A percentile compares a stretch with the other conserved stretches of the same genome.
These are phyloP conservation scores for Castor canadensis DNA, from an alignment of 2,113 vertebrate genomes.

Conservation along the genomic window DNA sequence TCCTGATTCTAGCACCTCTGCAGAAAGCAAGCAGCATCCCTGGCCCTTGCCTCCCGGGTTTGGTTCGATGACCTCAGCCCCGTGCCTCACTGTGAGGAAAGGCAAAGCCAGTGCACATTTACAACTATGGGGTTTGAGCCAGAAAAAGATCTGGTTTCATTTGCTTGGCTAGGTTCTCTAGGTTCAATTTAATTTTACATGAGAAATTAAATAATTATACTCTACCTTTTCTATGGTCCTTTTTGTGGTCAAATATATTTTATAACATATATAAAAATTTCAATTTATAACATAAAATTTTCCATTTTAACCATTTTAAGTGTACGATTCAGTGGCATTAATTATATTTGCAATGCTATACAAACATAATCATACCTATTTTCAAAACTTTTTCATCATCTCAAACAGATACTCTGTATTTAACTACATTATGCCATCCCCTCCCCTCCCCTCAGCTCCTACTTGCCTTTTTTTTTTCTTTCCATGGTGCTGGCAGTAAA, in stretches of 20 bases:
- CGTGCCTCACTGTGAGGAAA: background rate
- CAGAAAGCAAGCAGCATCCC: background rate
- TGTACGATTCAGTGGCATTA: background rate
- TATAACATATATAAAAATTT: background rate
- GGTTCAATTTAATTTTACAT: slow-evolving; percentile 24
- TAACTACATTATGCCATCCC: background rate
- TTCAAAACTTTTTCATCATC: background rate
- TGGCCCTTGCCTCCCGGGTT: background rate
- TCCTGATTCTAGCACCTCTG: background rate
- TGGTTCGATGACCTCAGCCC: background rate
- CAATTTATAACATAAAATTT: background rate
- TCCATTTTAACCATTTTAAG: background rate
- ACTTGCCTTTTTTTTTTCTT: background rate
- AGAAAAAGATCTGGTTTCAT: background rate
- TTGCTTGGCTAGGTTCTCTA: slow-evolving; percentile 13
- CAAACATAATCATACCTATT: background rate
- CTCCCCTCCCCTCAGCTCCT: background rate
- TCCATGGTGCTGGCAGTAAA: too few species aligned
- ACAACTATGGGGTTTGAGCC: background rate
- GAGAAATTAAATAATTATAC: background rate
- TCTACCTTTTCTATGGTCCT: background rate
- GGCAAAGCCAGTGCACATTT: background rate
- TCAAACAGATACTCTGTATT: background rate
- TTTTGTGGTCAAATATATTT: background rate
- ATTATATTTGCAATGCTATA: background rate